Evolutionary conservation across 2,797 vertebrate species (phyloP), one percentile per base, ranked within the genome.

Genomic region (Lithobates pipiens): DNA sequence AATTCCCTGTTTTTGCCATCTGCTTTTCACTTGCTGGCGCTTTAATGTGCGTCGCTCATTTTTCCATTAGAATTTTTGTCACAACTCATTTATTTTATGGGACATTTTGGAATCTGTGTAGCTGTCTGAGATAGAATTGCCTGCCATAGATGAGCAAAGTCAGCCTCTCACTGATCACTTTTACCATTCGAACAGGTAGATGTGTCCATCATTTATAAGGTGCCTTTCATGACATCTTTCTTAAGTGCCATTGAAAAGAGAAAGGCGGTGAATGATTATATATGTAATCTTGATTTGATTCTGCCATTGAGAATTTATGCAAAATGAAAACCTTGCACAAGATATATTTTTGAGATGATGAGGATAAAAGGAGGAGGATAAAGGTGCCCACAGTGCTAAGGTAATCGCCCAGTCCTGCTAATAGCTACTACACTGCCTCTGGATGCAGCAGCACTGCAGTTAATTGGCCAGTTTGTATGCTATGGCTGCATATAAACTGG

Each of bases 1-100:
- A 36, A 39, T 76, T 18, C 29, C 61, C 29, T 8, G 0, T 71
- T 84, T 85, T 80, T 79, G 54, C 76, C 81, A 50, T 80, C 39
- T 80, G 70, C 76, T 76, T 80, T 76, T 80, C 74, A 76, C 69
- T 85, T 80, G 77, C 71, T 29, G 73, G 69, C 70, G 36, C 81
- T 87, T 84, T 79, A 83, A 80, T 82, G 86, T 69, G 72, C 72
- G 42, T 72, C 57, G 65, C 68, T 84, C 71, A 79, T 83, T 87
- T 83, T 87, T 84, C 81, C 82, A 70, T 87, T 87, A 76, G 71
- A 83, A 80, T 83, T 87, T 79, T 83, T 87, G 81, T 87, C 81
- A 83, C 81, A 87, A 83, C 73, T 83, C 86, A 87, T 84, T 87
- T 87, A 76, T 74, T 87, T 87, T 87, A 87, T 84, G 85, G 57